Conservation (phyloP, 1,140 invertebrate species). For the Catajapyx aquilonaris region DNA sequence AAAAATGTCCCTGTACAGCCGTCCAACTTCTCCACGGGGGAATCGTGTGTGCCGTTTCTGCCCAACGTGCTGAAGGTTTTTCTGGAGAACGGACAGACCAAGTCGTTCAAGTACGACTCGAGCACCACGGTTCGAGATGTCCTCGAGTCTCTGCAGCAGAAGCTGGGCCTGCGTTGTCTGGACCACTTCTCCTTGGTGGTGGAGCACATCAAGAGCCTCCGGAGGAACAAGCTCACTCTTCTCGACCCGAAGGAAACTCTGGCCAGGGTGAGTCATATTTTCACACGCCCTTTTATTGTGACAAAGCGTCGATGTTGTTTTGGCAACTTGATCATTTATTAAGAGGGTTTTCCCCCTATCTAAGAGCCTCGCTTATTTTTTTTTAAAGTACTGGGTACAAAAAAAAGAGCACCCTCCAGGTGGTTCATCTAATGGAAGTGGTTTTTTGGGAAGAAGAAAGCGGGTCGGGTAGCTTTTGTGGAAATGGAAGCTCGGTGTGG, state of each 20-base stretch:
- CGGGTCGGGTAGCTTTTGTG: too few species aligned
- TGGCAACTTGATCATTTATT: too few species aligned
- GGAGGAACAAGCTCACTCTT: conserved; percentile 60
- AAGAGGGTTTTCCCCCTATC: too few species aligned
- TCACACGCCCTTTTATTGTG: too few species aligned
- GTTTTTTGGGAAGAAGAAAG: too few species aligned
- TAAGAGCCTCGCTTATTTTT: too few species aligned
- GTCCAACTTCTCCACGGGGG: conserved; percentile 44
- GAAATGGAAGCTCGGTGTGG: too few species aligned
- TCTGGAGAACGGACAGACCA: conserved; percentile 84
- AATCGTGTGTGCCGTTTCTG: conserved; percentile 66
- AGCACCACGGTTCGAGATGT: conserved; percentile 76
- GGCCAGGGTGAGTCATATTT: conserved; percentile 63
- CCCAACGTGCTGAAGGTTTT: conserved; percentile 85
- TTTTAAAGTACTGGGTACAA: too few species aligned
- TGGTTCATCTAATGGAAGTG: too few species aligned
- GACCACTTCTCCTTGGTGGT: conserved; percentile 74
- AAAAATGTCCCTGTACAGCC: conserved; percentile 38
- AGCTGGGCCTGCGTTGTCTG: conserved; percentile 41
- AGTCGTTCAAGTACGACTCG: conserved; percentile 87
- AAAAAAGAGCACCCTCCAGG: too few species aligned
- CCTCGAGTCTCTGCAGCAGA: conserved; percentile 59
- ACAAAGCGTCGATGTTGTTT: too few species aligned
- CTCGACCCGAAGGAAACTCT: conserved; percentile 63
- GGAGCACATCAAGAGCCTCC: conserved; percentile 69